Evolutionary conservation across 2,113 vertebrate species (phyloP).

Genomic region (Lethenteron camtschaticum): DNA sequence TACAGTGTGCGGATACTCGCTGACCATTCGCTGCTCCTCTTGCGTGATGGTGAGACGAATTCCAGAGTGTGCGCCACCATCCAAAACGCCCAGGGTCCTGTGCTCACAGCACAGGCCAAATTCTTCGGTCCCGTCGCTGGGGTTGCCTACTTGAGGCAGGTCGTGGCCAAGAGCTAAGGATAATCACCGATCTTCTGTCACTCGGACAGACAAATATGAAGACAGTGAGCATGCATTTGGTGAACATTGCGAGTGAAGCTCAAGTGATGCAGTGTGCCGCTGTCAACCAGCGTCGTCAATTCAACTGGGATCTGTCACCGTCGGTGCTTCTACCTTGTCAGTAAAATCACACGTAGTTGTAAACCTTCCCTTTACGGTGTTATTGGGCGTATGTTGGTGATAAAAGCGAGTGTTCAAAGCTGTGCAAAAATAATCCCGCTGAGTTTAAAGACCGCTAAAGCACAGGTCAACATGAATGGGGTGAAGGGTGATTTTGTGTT

Average conservation of each 20-base stretch:
- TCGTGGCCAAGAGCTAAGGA: constrained; percentile 8
- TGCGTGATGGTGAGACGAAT: constrained; percentile 9
- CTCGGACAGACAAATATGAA: constrained; percentile 12
- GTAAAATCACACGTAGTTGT: constrained; percentile 20
- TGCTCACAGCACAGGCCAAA: constrained; percentile 20
- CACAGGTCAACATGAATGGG: constrained; percentile 26
- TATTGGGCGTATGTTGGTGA: constrained; percentile 18
- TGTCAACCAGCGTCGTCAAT: constrained; percentile 6
- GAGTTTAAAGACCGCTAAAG: constrained; percentile 20
- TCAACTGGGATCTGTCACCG: constrained; percentile 11
- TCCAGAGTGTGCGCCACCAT: constrained; percentile 22
- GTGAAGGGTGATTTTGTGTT: constrained; percentile 27
- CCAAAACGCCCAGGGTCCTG: constrained; percentile 10
- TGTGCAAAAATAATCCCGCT: constrained; percentile 23
- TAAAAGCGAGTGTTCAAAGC: constrained; percentile 11
- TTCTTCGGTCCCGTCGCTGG: constrained; percentile 24
- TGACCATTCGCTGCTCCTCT: constrained; percentile 26
- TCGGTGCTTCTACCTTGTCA: constrained; percentile 18
- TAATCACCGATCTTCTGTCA: constrained; percentile 22
- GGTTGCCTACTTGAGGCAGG: constrained; percentile 25
- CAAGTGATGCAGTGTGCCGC: constrained; percentile 16
- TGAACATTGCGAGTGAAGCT: constrained; percentile 13
- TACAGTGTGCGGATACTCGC: constrained; percentile 16
- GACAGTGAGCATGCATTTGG: constrained; percentile 7
- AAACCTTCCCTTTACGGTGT: not conserved